Conservation (phyloP, 2,888 invertebrate genomes). For the Tanypteryx hageni region DNA sequence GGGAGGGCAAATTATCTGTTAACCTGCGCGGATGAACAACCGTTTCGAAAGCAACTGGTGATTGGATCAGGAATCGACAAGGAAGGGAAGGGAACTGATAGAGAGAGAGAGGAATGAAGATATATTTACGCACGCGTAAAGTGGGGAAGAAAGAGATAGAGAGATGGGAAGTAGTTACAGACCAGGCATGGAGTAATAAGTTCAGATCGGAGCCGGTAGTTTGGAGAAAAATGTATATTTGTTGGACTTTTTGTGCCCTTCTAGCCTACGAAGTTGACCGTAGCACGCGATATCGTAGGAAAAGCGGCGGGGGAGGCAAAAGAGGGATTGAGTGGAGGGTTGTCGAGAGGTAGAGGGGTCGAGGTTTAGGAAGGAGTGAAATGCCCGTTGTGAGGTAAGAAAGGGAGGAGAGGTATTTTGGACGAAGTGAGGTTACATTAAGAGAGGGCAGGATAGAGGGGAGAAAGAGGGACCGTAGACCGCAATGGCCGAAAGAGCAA, state of each 20-base stretch:
- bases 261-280: neutral
- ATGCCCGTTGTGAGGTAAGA: neutral
- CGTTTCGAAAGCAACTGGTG: slow-evolving; percentile 14
- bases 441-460: neutral
- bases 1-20: slow-evolving; percentile 3
- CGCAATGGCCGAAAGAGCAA: neutral
- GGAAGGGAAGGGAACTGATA: neutral
- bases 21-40: neutral
- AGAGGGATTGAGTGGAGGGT: neutral
- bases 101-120: neutral
- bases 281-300: neutral
- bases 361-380: too few relatives aligned
- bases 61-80: neutral
- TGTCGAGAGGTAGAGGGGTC: neutral
- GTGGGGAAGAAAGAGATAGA: too few relatives aligned
- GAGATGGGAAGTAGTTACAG: neutral
- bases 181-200: neutral
- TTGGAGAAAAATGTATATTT: neutral
- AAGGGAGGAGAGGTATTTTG: neutral
- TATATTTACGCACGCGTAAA: neutral
- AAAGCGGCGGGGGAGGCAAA: neutral
- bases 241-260: neutral
- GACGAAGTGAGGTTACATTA: neutral
- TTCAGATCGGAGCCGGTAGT: neutral
- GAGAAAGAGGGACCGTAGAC: neutral